Conservation (phyloP, 2,888 invertebrate species). For the Epistrophe eligans region DNA sequence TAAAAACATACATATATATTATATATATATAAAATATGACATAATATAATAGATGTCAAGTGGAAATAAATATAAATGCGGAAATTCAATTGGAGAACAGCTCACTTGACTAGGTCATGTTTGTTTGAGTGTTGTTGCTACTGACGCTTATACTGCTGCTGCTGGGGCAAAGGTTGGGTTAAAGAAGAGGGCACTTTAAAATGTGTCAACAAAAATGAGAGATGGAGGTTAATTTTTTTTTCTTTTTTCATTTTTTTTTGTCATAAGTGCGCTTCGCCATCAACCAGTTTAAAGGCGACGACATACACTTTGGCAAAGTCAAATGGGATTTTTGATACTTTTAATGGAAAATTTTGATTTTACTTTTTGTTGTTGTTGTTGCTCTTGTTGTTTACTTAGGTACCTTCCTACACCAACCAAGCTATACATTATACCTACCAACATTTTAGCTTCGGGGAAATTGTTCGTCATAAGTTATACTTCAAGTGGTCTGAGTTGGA, state of each 20-base stretch:
- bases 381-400: neutral
- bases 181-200: conserved; percentile 28
- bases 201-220: conserved; percentile 33
- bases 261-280: conserved; percentile 10
- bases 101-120: conserved; percentile 69
- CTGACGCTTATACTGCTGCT: neutral
- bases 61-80: conserved; percentile 74
- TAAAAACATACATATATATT: neutral
- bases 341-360: conserved; percentile 43
- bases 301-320: conserved; percentile 33
- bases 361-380: conserved; percentile 8
- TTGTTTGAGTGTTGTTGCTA: conserved; percentile 49
- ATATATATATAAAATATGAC: conserved; percentile 39
- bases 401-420: no score
- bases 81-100: conserved; percentile 63
- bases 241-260: neutral
- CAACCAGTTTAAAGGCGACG: neutral
- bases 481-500: neutral
- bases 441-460: neutral
- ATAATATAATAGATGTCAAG: conserved; percentile 71
- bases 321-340: conserved; percentile 32
- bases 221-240: neutral
- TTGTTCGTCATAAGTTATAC: conserved; percentile 20
- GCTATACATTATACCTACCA: no score
- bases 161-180: conserved; percentile 28